Conservation (phyloP, 1,140 invertebrate species). For the Neotoxoptera formosana region DNA sequence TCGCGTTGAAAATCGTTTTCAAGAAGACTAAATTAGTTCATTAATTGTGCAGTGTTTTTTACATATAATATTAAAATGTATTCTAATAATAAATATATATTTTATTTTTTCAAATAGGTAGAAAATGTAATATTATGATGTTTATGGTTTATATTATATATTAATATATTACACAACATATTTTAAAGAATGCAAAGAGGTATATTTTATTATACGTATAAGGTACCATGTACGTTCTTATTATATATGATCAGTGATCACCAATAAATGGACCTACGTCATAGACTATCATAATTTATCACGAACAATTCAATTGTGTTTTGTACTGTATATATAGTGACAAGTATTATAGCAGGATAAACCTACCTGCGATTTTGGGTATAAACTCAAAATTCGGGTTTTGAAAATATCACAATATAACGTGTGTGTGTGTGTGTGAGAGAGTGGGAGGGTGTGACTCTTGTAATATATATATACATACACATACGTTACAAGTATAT, state of each 20-base stretch:
- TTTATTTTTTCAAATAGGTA: background rate
- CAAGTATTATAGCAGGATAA: background rate
- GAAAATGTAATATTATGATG: background rate
- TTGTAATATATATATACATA: background rate
- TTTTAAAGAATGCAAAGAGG: background rate
- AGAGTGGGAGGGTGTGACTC: background rate
- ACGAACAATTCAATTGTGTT: background rate
- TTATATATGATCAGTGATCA: background rate
- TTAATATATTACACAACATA: background rate
- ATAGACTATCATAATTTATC: background rate
- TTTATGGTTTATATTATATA: background rate
- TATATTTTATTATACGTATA: background rate
- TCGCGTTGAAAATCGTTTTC: background rate
- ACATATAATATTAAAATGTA: background rate
- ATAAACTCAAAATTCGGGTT: background rate
- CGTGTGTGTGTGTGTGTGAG: background rate
- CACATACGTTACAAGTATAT: too few species aligned
- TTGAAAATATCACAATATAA: background rate
- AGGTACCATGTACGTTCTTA: background rate
- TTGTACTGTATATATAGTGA: background rate
- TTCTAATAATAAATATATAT: background rate
- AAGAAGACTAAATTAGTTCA: background rate
- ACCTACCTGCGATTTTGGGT: background rate
- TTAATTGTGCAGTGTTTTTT: background rate
- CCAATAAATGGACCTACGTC: background rate